phyloP scores from a whole-genome alignment of 2,113 vertebrate genomes.

The Ariopsis seemanni region DNA sequence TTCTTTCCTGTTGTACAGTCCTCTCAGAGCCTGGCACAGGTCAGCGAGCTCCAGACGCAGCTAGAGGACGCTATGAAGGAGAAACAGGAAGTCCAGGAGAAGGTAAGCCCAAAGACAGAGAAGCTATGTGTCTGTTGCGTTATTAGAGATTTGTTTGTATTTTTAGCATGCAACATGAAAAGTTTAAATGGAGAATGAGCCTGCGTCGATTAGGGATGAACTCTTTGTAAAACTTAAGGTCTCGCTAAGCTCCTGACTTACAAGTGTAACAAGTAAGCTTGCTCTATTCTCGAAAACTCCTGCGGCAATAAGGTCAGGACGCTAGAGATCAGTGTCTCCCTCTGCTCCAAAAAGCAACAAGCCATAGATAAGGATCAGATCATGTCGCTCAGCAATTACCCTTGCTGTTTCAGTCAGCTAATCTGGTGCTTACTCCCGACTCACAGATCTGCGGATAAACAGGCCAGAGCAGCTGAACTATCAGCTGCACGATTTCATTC shows the following conservation, averaged over 20 bases:
- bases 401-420: slow-evolving; percentile 2
- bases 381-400: slow-evolving; percentile 37
- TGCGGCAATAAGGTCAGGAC: slow-evolving; percentile 20
- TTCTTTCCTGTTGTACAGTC: slow-evolving; percentile 71
- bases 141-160: background rate
- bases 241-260: slow-evolving; percentile 5
- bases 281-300: background rate
- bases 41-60: slow-evolving; percentile 92
- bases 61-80: slow-evolving; percentile 91
- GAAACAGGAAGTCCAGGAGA: slow-evolving; percentile 95
- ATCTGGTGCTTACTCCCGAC: slow-evolving; percentile 26
- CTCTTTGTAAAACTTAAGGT: slow-evolving; percentile 8
- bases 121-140: background rate
- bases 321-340: slow-evolving; percentile 18
- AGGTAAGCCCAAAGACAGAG: slow-evolving; percentile 72
- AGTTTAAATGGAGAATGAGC: background rate
- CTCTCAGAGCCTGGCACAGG: slow-evolving; percentile 90
- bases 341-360: background rate
- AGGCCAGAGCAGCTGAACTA: background rate
- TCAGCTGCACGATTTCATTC: background rate
- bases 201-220: background rate
- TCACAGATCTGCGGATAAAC: background rate
- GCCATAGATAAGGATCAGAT: slow-evolving; percentile 35
- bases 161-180: background rate
- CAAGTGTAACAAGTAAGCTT: slow-evolving; percentile 31